phyloP scores from a whole-genome alignment of 2,797 vertebrate species.

The Falco berigora region DNA sequence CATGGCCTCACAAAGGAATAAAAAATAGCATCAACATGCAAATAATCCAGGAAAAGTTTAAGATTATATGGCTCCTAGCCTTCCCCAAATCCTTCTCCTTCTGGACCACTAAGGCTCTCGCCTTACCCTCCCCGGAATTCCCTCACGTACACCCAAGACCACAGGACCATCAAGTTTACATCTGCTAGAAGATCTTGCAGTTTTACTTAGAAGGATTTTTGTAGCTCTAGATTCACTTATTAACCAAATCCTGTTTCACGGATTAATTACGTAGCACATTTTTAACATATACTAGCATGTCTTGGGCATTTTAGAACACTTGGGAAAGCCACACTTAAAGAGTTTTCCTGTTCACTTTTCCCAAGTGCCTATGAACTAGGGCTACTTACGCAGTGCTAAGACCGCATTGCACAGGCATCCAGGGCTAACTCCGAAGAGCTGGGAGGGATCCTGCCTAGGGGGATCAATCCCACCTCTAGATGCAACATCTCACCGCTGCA shows the following conservation, averaged over 20 bases:
- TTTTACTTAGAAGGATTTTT: background rate
- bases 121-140: background rate
- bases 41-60: background rate
- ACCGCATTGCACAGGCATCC: background rate
- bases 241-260: background rate
- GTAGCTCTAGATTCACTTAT: background rate
- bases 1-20: background rate
- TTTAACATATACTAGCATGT: background rate
- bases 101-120: background rate
- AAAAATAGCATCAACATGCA: background rate
- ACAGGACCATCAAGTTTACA: background rate
- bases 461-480: background rate
- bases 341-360: background rate
- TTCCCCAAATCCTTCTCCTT: background rate
- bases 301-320: background rate
- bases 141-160: background rate
- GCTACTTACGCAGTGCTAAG: fast-evolving
- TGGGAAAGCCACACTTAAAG: background rate
- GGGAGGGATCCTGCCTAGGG: background rate
- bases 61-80: background rate
- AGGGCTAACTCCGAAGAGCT: background rate
- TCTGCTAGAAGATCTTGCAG: background rate
- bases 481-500: background rate
- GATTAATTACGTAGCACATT: background rate
- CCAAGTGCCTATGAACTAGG: background rate